Percentiles rank a stretch among this genome's conserved stretches.
phyloP scores from a whole-genome alignment of 2,888 invertebrate genomes.

The Hyles lineata region DNA sequence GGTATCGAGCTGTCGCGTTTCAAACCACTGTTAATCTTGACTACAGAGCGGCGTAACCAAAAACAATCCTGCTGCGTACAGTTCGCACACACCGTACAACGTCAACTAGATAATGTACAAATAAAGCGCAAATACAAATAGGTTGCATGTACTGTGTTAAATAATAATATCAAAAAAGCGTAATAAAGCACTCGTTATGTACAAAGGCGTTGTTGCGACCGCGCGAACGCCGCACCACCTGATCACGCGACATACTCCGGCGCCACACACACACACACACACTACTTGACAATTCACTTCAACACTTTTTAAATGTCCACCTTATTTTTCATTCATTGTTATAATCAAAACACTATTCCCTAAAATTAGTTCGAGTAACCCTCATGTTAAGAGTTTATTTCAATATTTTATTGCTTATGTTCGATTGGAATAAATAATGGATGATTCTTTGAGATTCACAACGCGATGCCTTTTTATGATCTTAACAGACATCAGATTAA shows the following conservation, averaged over 20 bases:
- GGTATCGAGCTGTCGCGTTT: not conserved
- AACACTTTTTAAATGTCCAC: not conserved
- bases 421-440: not conserved
- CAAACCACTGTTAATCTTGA: conserved; percentile 6
- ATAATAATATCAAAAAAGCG: conserved; percentile 74
- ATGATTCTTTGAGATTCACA: conserved; percentile 5
- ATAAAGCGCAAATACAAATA: conserved; percentile 63
- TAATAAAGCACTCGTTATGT: conserved; percentile 80
- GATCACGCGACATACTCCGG: not conserved
- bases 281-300: not conserved
- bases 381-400: no score
- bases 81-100: conserved; percentile 36
- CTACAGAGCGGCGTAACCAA: conserved; percentile 32
- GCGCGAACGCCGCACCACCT: not conserved
- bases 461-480: not conserved
- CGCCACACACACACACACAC: conserved; percentile 4
- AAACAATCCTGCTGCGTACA: conserved; percentile 38
- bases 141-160: conserved; percentile 41
- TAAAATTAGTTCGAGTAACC: no score
- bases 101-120: conserved; percentile 51
- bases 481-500: not conserved
- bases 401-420: no score
- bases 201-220: conserved; percentile 53
- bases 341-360: no score
- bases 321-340: no score